A percentile compares a stretch with the other conserved stretches of the same genome.
These are phyloP conservation scores for Piezodorus guildinii DNA, from an alignment of 1,140 invertebrate species.

Conservation along the genomic window DNA sequence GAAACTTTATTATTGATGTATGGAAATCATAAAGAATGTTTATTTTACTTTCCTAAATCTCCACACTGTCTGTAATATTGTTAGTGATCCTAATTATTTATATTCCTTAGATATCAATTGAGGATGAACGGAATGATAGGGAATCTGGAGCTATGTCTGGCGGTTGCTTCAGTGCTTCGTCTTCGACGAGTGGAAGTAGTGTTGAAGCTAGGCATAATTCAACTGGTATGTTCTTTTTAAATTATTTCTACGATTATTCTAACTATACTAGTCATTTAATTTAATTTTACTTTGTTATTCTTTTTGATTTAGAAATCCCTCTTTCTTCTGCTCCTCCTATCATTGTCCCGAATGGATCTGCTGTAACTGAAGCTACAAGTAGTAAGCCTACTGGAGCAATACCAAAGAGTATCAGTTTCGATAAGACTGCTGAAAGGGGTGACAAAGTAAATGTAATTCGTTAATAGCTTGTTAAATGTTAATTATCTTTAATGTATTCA, in stretches of 20 bases:
- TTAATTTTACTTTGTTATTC: not conserved
- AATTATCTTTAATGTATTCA: too few relatives aligned
- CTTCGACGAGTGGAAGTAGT: constrained; percentile 33
- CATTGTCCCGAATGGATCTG: constrained; percentile 30
- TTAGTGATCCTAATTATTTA: too few relatives aligned
- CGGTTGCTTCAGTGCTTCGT: constrained; percentile 33
- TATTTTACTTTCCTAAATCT: too few relatives aligned
- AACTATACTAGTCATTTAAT: not conserved
- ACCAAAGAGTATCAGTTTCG: constrained; percentile 84
- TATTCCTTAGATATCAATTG: not conserved
- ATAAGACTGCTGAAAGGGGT: constrained; percentile 74
- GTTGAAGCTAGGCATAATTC: constrained; percentile 23
- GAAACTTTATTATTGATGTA: too few relatives aligned
- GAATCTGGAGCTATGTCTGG: constrained; percentile 23
- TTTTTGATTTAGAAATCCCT: constrained; percentile 5
- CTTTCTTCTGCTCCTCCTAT: constrained; percentile 13
- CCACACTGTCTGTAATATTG: too few relatives aligned
- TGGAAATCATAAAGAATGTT: too few relatives aligned
- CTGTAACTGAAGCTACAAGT: constrained; percentile 29
- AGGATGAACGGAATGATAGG: constrained; percentile 28
- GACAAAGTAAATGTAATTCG: constrained; percentile 43
- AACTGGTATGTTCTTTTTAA: not conserved
- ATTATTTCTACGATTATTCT: not conserved
- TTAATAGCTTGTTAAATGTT: not conserved
- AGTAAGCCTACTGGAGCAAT: constrained; percentile 54